Evolutionary conservation across 2,113 vertebrate genomes (phyloP), one percentile per base, ranked within the genome.

Genomic region (Tamias sibiricus): DNA sequence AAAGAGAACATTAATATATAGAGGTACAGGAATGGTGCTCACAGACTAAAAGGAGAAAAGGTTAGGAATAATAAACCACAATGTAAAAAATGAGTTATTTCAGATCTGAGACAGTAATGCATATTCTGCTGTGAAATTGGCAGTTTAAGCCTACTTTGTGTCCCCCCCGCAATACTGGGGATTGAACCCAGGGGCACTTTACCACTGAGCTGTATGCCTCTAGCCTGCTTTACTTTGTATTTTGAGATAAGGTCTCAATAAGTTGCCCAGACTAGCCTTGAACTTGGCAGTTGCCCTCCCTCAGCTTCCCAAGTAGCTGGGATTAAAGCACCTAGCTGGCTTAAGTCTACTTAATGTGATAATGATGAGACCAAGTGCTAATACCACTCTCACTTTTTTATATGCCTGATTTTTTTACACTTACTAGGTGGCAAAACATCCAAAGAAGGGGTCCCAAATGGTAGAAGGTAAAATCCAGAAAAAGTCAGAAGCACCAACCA

Each of bases 381-480:
- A 47, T 28, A 20, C 64, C 30, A 83, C 47, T 87, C 59, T 77
- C 7, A 62, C 28, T 37, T 88, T 40, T 75, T 22, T 42, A 35
- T 54, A 57, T 54, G 54, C 20, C 4, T 79, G 8, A 54, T 90
- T 11, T 72, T 64, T 95, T 94, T 69, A 28, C 37, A 74, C 17
- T 81, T 74, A 14, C 0, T 91, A 98, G 98, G 86, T 81, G 19
- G 52, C 77, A 19, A 98, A 98, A 95, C 92, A 95, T 75, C 72
- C 76, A 44, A 97, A 96, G 72, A 99, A 98, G 95, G 98, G 95
- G 91, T 95, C 94, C 28, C 86, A 20, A 14, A 8, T 13, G 17
- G 85, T 97, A 62, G 69, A 64, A 98, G 96, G 76, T 14, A 82
- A n/a, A 95, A 92, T 75, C 80, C 75, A 97, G 71, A 90, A 93